Conservation (phyloP, 1,140 invertebrate genomes). For the Calliopsis andreniformis region DNA sequence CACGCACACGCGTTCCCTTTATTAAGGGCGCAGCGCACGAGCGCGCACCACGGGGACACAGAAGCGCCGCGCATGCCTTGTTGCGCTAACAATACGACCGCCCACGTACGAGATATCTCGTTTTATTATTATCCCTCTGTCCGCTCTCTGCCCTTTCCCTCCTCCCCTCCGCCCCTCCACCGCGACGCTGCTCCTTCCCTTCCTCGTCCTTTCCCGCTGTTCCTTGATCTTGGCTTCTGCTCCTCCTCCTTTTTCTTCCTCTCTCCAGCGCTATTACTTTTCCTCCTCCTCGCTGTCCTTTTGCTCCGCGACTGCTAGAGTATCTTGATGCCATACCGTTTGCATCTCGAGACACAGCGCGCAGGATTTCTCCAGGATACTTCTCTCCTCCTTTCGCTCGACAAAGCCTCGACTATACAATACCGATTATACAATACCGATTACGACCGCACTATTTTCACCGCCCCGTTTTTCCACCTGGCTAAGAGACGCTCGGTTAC, state of each 20-base stretch:
- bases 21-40: conserved; percentile 68
- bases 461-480: too few relatives aligned
- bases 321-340: conserved; percentile 31
- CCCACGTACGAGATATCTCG: conserved; percentile 77
- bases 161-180: background rate
- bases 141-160: conserved; percentile 49
- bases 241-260: conserved; percentile 23
- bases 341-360: background rate
- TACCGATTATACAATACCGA: too few relatives aligned
- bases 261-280: conserved; percentile 31
- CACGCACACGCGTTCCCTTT: conserved; percentile 64
- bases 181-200: background rate
- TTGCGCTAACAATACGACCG: conserved; percentile 78
- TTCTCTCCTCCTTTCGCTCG: background rate
- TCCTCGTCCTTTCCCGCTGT: conserved; percentile 6
- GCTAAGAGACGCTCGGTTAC: background rate
- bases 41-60: conserved; percentile 67
- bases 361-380: background rate
- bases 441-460: too few relatives aligned
- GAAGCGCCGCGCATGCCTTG: conserved; percentile 77
- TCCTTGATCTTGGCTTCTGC: conserved; percentile 1
- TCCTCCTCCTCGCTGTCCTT: conserved; percentile 32
- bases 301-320: conserved; percentile 38
- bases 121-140: conserved; percentile 72
- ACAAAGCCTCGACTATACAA: too few relatives aligned